Base-by-base conservation (phyloP, 2,888 invertebrate genomes). In the Apomyelois bistriatella region DNA sequence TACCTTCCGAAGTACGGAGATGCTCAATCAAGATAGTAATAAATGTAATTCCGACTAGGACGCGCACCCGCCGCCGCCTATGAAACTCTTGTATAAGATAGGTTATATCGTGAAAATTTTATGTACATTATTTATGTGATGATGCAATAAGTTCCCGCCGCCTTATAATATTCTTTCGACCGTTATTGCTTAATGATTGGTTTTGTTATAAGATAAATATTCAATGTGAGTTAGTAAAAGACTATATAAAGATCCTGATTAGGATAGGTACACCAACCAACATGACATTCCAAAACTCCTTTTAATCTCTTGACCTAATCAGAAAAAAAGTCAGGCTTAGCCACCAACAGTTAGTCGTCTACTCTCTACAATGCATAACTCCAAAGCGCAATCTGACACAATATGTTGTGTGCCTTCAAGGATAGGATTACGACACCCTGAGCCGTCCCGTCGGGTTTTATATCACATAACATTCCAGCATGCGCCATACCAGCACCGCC, bases 381-480 rank as follows among this genome's bases (percentile, higher is more conserved):
- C n/a, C 35, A 12, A 48, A 3, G 36, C 15, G 30, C 30, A 46
- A 36, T 48, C 48, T 37, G 17, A 22, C 35, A 37, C 36, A 36
- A 37, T 48, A 37, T 48, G 37, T 48, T 37, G 37, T 37, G 37
- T 16, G 15, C 32, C 12, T 32, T 32, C 13, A 35, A 8, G 13
- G 28, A 30, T 30, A 38, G 12, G 40, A 15, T 58, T 58, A 58
- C 58, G 49, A 51, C 53, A 59, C 66, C 66, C 65, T 65, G 62
- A 59, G 60, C 60, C 61, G 64, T 56, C 61, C 42, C 22, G 5
- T 22, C 60, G 65, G 63, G 60, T 65, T 73, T 72, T 68, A 68
- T 65, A 61, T 61, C 59, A 65, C 62, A 57, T 70, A 65, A 67
- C 69, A 75, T 76, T 76, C 76, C 68, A 66, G 60, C 57, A 22